Evolutionary conservation across 2,113 vertebrate genomes (phyloP), one percentile per base, ranked within the genome.

Genomic region (Alosa alosa): DNA sequence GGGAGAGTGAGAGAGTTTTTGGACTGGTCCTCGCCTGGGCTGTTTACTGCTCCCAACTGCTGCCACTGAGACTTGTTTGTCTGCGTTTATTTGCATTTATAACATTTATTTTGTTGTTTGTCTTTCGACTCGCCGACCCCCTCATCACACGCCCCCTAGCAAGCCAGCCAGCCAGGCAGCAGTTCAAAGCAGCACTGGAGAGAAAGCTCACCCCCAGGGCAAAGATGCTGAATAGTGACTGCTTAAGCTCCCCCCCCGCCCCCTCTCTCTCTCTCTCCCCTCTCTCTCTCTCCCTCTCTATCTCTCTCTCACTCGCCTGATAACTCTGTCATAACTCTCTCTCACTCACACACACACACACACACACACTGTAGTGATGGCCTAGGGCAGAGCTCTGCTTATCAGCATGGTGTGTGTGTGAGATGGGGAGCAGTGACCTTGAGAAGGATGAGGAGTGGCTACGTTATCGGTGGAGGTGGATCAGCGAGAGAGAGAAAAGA

Each of bases 191-290:
- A n/a, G 20, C 60, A 64, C 20, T 25, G 20, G 60, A n/a, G 22
- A 64, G 60, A 25, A 64, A 64, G 60, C 57, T 64, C 22, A n/a
- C 22, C 60, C 60, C 22, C 7, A 9, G 60, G 78, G 72, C 84
- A 22, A 44, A 20, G 20, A 64, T n/a, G 78, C 81, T 49, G 45
- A 46, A 83, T 50, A 13, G 8, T 49, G 47, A 49, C 60, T 25
- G 60, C 60, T 64, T n/a, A 84, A 86, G 57, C 50, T 4, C 64
- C n/a, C 55, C 49, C 64, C 82, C 82, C 41, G 31, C 47, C 25
- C 15, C 3, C 41, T 57, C 72, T 31, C 44, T 25, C 49, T 20
- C 52, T 49, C 52, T 50, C 9, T 31, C 41, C 39, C 10, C 18
- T 45, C 22, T 10, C 41, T 49, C 57, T 46, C 25, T 52, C 49